Evolutionary conservation across 2,888 invertebrate species (phyloP), one percentile per base, ranked within the genome.

Genomic region (Archaeoteleia sp.): DNA sequence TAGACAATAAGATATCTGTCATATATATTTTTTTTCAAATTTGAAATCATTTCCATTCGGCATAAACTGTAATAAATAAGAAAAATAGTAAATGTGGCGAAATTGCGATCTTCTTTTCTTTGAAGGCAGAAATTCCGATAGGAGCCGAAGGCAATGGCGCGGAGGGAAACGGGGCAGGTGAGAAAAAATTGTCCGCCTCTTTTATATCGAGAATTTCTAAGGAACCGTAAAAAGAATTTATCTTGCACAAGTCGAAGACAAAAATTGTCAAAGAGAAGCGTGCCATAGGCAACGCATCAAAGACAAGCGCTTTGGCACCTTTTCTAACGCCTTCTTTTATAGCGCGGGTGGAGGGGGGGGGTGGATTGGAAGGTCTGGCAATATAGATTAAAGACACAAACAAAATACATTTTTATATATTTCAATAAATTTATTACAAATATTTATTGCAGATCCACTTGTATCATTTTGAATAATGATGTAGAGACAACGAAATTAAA

Each of bases 301-400:
- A 48, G 48, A 48, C 48, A 48, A 37, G 37, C 35, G 35, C 48
- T 48, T 34, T 37, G 34, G 34, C 46, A 46, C 34, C 46, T 46
- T 46, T 34, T 46, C 35, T 46, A 34, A 46, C 23, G 34, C 2
- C 9, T 7, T 23, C 32, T 35, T 23, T 30, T 46, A 23, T 25
- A 34, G 25, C 9, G 14, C 25, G 23, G 34, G 46, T 46, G n/a
- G n/a, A n/a, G n/a, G n/a, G n/a, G n/a, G n/a, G n/a, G n/a, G 34
- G 14, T 23, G 34, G 13, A 32, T 34, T 34, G 9, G 25, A 14
- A 23, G 13, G 25, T 23, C 35, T 34, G 23, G 23, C 23, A 1
- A 14, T 27, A 46, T 46, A 34, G 35, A 25, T 46, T 46, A 23
- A 34, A 13, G 30, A 46, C 20, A 25, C 45, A 42, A 27, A n/a